Conservation (phyloP, 2,113 vertebrate genomes). For the Epinephelus fuscoguttatus region DNA sequence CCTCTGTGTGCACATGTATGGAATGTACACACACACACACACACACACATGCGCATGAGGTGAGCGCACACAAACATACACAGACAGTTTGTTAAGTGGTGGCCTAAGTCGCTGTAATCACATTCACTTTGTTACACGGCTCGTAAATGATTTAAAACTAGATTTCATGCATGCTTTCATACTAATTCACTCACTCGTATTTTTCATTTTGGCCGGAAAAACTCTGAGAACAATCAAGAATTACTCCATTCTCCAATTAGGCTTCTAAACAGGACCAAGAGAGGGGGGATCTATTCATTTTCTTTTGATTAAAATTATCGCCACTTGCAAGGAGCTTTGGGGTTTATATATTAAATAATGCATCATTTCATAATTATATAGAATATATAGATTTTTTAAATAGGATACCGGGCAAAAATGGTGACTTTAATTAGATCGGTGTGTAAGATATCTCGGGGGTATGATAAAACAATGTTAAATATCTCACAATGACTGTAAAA, state of each 20-base stretch:
- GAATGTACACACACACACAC: neutral
- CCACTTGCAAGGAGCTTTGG: slow-evolving; percentile 85
- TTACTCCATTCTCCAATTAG: slow-evolving; percentile 82
- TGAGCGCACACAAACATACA: neutral
- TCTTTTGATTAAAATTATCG: slow-evolving; percentile 87
- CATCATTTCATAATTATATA: slow-evolving; percentile 90
- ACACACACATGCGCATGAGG: neutral
- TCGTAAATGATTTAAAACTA: slow-evolving; percentile 83
- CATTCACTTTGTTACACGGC: slow-evolving; percentile 78
- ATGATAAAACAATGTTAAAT: slow-evolving; percentile 88
- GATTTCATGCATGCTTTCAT: slow-evolving; percentile 85
- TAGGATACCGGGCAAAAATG: slow-evolving; percentile 85
- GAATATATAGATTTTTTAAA: slow-evolving; percentile 90
- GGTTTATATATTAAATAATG: slow-evolving; percentile 89
- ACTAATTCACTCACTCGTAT: slow-evolving; percentile 78
- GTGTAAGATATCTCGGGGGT: slow-evolving; percentile 88
- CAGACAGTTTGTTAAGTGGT: slow-evolving; percentile 70
- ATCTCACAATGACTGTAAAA: slow-evolving; percentile 85
- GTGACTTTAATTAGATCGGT: slow-evolving; percentile 87
- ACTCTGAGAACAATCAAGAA: slow-evolving; percentile 78
- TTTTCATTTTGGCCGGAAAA: slow-evolving; percentile 79
- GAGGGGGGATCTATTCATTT: slow-evolving; percentile 84
- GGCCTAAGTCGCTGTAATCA: slow-evolving; percentile 75
- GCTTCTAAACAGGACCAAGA: slow-evolving; percentile 84
- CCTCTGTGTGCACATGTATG: neutral